Percentiles rank a stretch among this genome's conserved stretches.
phyloP scores from a whole-genome alignment of 2,888 invertebrate genomes.

The Caenorhabditis parvicauda region DNA sequence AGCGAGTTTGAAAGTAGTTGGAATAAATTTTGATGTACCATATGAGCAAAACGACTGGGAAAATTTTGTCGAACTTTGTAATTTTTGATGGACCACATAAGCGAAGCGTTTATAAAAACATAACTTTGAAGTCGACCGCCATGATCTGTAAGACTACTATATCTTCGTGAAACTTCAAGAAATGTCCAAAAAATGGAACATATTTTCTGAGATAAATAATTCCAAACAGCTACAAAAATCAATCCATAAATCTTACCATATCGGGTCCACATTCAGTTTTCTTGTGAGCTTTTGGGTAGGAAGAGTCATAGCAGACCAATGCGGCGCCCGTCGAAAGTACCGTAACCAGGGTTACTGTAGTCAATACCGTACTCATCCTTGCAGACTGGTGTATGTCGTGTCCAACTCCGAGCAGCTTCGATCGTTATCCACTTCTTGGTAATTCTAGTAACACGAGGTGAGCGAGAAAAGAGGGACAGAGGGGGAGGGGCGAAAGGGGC shows the following conservation, averaged over 20 bases:
- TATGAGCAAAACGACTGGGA: no score
- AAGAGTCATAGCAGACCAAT: slow-evolving; percentile 43
- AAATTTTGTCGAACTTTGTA: no score
- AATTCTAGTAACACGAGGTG: slow-evolving; percentile 29
- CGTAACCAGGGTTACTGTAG: no score
- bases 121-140: no score
- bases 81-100: no score
- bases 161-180: neutral
- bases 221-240: neutral
- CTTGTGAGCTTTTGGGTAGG: slow-evolving; percentile 24
- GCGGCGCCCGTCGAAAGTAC: no score
- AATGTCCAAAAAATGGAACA: neutral
- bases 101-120: no score
- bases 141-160: no score
- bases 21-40: no score
- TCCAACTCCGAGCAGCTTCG: slow-evolving; percentile 15
- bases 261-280: slow-evolving; percentile 27
- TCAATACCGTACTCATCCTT: no score
- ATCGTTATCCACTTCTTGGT: slow-evolving; percentile 12
- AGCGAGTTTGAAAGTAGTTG: no score
- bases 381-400: slow-evolving; percentile 38
- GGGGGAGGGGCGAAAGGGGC: no score
- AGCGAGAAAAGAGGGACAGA: neutral
- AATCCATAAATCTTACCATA: slow-evolving; percentile 23
- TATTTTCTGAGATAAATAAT: neutral